Conservation (phyloP, 1,140 invertebrate genomes). For the Zaprionus nigranus region DNA sequence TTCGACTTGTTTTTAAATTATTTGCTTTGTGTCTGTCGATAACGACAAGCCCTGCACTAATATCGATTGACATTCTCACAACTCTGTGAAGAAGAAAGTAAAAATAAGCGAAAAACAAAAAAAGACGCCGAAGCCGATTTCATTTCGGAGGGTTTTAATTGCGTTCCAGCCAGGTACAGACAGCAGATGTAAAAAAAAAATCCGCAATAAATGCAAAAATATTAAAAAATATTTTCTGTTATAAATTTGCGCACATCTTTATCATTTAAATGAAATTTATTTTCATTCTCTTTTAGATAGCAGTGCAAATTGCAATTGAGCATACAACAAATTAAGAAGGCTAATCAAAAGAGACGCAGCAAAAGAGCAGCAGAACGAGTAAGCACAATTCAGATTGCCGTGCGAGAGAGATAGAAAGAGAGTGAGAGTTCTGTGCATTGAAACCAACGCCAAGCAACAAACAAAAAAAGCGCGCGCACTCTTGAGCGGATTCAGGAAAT, state of each 20-base stretch:
- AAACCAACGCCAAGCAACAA: neutral
- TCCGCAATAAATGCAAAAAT: neutral
- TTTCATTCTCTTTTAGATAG: neutral
- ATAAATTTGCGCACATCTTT: neutral
- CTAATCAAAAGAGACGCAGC: constrained; percentile 14
- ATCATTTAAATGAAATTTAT: neutral
- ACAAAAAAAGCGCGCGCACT: neutral
- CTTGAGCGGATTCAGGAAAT: neutral
- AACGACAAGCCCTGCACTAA: neutral
- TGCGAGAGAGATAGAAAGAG: neutral
- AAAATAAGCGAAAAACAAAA: constrained; percentile 27
- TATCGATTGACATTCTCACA: constrained; percentile 22
- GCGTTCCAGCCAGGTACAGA: constrained; percentile 1
- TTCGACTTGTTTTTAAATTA: neutral
- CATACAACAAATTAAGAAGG: constrained; percentile 25
- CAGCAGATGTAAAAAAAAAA: neutral
- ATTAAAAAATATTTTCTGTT: neutral
- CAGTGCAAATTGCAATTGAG: constrained; percentile 13
- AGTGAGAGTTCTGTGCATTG: neutral
- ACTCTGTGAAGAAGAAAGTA: constrained; percentile 18
- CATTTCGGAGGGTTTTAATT: constrained; percentile 31
- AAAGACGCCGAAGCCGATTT: constrained; percentile 27
- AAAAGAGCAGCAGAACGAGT: neutral
- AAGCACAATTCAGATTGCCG: neutral
- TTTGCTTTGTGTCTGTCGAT: neutral